These are phyloP conservation scores for Lerista edwardsae DNA, from an alignment of 2,797 vertebrate genomes.

Conservation along the genomic window DNA sequence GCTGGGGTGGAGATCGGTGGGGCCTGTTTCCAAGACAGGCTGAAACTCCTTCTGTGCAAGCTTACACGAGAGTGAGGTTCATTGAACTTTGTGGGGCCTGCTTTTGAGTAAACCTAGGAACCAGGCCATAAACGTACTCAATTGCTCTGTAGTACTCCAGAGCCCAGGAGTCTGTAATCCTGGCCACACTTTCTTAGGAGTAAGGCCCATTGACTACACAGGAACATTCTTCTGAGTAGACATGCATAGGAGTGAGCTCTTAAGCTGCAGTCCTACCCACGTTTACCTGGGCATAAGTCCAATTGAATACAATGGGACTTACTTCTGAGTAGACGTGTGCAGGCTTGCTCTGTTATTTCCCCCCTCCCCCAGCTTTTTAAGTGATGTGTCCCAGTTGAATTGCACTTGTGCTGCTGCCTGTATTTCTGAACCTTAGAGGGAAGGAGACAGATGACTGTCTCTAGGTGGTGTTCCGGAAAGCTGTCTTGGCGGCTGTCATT, in stretches of 20 bases:
- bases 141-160: not conserved
- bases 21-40: not conserved
- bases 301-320: too few relatives aligned
- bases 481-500: not conserved
- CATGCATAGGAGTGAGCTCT: too few relatives aligned
- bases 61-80: not conserved
- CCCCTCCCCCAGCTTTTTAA: not conserved
- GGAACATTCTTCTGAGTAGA: too few relatives aligned
- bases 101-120: not conserved
- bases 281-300: too few relatives aligned
- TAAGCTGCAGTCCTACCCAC: too few relatives aligned
- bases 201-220: too few relatives aligned
- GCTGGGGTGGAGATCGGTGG: not conserved
- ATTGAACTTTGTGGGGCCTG: not conserved
- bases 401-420: not conserved
- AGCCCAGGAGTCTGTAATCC: too few relatives aligned
- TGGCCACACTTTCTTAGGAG: too few relatives aligned
- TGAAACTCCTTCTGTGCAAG: too few relatives aligned
- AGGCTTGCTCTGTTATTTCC: too few relatives aligned
- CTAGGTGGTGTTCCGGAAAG: not conserved
- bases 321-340: too few relatives aligned
- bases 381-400: not conserved
- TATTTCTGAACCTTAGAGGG: not conserved
- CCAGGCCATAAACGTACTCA: not conserved
- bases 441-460: not conserved